Base-by-base conservation (phyloP, 2,797 vertebrate genomes). In the Pogonophryne albipinna region DNA sequence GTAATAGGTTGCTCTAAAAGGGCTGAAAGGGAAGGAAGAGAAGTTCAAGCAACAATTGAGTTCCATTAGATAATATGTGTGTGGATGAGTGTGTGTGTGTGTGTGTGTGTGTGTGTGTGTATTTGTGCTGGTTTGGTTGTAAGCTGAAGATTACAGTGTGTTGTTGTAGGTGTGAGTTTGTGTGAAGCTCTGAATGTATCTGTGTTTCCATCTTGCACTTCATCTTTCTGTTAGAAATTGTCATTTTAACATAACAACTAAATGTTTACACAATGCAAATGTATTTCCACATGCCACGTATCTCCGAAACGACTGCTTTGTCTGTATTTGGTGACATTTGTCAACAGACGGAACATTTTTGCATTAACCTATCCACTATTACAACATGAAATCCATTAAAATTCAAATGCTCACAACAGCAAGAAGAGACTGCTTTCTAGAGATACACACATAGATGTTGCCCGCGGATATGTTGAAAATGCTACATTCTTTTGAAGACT, bases 21-120 rank as follows among this genome's bases (percentile, higher is more conserved):
- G 34, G 10, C 31, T 34, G 41, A 61, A 69, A 82, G 4, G 34
- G 11, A 20, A 38, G 34, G 34, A 38, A 38, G 34, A 38, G 34
- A 38, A 9, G 34, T 38, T 38, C 34, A 79, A 59, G 76, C 73
- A 72, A 64, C 62, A 78, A 73, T 68, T 87, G 50, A 15, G 62
- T 76, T 76, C 59, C 56, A 82, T 84, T 57, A 76, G 27, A 57
- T 67, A 27, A 66, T 71, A 46, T 71, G 57, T 15, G 17, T 53
- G 15, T 70, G 7, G 67, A 19, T 66, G 34, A 56, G 50, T 59
- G 44, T 53, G 16, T 42, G 51, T 78, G 38, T 64, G 19, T 50
- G 60, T 42, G 51, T 78, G 34, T 64, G 17, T 50, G 59, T 74
- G 59, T 64, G 55, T 42, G 53, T 58, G 57, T 46, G 16, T 62